Base-by-base conservation (phyloP, 2,888 invertebrate species). In the Protonemura montana region DNA sequence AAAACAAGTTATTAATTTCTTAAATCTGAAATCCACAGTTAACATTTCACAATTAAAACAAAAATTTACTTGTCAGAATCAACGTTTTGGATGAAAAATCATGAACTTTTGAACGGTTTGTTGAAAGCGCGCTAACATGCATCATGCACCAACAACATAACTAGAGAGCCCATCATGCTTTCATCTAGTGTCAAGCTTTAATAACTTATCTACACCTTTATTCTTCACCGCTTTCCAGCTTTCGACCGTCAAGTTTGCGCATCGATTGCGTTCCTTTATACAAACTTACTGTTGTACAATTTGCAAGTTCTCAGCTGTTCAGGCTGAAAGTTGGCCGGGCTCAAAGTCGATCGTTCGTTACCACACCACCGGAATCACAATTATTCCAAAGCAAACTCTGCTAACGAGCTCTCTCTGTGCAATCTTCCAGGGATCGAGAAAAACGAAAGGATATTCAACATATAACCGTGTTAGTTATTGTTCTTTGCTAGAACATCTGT, bases 321-420 rank as follows among this genome's bases (percentile, higher is more conserved):
- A 16, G 59, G 13, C 1, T 59, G 59, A n/a, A n/a, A n/a, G n/a
- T n/a, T n/a, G n/a, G n/a, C n/a, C n/a, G n/a, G n/a, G n/a, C n/a
- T n/a, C n/a, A n/a, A n/a, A n/a, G n/a, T n/a, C n/a, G n/a, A n/a
- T 21, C 59, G 59, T 21, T 59, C 59, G 13, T 13, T 78, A 78
- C 26, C 78, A 3, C 28, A 78, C n/a, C 78, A 78, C 28, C 78
- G 28, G 10, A 27, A 78, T 78, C 78, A 78, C 27, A 78, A 78
- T 78, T 78, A 78, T 27, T 6, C 25, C 78, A 78, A 78, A 78
- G 78, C 28, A 78, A 78, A 78, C 78, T 78, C 27, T 5, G n/a
- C 78, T 78, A 78, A 78, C 78, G 26, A 78, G 78, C 78, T 26
- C 5, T 59, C 16, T 59, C 21, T 21, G 59, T 10, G 16, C 5